A percentile compares a stretch with the other conserved stretches of the same genome.
Evolutionary conservation across 1,140 invertebrate genomes (phyloP).

Genomic region (Camponotus floridanus): DNA sequence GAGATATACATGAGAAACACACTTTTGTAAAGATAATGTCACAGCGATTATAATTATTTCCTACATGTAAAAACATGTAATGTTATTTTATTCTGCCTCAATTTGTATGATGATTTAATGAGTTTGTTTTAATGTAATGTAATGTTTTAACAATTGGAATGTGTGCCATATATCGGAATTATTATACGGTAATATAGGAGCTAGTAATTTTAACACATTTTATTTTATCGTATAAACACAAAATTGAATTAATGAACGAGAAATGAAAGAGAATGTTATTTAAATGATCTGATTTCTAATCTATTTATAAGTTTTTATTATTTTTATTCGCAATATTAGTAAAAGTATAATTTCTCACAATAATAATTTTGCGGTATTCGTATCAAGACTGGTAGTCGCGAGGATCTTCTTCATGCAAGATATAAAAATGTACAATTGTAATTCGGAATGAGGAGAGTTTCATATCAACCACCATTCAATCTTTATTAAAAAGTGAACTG

Average conservation of each 20-base stretch:
- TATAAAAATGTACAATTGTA: constrained; percentile 36
- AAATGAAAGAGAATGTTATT: constrained; percentile 54
- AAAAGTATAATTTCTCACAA: constrained; percentile 56
- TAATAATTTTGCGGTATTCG: constrained; percentile 54
- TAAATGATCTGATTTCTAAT: constrained; percentile 39
- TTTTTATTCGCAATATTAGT: constrained; percentile 37
- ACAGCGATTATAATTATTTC: constrained; percentile 39
- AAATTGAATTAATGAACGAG: constrained; percentile 48
- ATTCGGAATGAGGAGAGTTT: constrained; percentile 17
- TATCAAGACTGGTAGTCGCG: constrained; percentile 26
- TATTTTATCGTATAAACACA: constrained; percentile 8
- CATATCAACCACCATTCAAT: neutral
- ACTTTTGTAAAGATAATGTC: constrained; percentile 26
- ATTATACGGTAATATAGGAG: neutral
- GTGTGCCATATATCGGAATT: constrained; percentile 3
- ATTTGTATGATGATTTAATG: neutral
- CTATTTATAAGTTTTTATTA: constrained; percentile 58
- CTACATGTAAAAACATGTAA: neutral
- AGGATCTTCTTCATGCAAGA: neutral
- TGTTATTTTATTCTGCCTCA: neutral
- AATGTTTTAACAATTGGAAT: constrained; percentile 39
- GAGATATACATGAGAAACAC: constrained; percentile 66
- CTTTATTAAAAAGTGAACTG: neutral
- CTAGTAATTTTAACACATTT: constrained; percentile 17
- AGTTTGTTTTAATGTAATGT: neutral